These are phyloP conservation scores for Metacarcinus magister DNA, from an alignment of 2,888 invertebrate species.

Conservation along the genomic window DNA sequence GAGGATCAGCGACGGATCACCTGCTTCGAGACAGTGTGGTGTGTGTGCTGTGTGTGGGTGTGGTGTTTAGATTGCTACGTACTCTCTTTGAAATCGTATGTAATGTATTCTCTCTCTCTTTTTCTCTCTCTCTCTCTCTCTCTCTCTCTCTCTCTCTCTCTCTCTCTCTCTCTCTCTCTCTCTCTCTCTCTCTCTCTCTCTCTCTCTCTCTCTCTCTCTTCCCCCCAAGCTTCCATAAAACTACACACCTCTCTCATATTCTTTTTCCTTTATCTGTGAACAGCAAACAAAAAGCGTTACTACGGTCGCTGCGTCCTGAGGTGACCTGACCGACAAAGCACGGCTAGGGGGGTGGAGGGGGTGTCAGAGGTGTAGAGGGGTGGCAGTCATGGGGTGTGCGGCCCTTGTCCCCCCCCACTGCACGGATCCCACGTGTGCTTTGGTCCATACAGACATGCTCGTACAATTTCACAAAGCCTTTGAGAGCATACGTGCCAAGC, in stretches of 20 bases:
- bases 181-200: conserved; percentile 4
- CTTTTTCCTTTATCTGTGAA: neutral
- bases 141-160: no score
- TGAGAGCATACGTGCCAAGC: conserved; percentile 41
- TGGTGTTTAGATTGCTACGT: neutral
- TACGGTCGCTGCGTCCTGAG: neutral
- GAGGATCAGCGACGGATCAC: neutral
- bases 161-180: neutral
- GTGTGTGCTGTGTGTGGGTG: neutral
- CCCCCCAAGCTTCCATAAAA: neutral
- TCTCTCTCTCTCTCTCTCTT: neutral
- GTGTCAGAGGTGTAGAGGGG: neutral
- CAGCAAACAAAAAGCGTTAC: neutral
- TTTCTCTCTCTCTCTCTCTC: no score
- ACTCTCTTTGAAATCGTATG: neutral
- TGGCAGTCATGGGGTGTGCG: neutral
- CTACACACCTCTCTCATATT: neutral
- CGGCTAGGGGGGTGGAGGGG: neutral
- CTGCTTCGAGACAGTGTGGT: neutral
- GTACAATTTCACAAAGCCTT: conserved; percentile 27
- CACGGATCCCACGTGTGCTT: neutral
- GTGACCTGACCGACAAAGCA: neutral
- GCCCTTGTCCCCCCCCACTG: neutral
- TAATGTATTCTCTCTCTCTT: no score
- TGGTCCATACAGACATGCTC: neutral